Conservation (phyloP, 2,113 vertebrate genomes). For the Rutilus rutilus region DNA sequence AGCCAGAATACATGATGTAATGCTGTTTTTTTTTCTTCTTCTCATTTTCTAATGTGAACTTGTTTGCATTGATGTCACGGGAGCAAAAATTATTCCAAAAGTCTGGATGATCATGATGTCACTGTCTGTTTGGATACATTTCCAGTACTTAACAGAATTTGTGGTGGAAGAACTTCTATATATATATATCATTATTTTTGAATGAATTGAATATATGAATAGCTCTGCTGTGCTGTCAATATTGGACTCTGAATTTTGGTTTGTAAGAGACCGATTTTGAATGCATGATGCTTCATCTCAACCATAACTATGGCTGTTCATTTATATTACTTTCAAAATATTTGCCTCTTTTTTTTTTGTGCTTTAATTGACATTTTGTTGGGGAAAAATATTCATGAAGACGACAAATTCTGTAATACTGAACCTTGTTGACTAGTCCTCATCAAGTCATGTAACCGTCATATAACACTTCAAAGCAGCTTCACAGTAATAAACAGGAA, state of each 20-base stretch:
- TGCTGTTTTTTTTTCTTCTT: too few relatives aligned
- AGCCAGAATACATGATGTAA: neutral
- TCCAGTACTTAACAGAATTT: neutral
- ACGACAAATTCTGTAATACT: neutral
- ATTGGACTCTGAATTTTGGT: too few relatives aligned
- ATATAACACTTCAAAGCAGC: neutral
- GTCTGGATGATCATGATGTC: neutral
- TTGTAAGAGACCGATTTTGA: neutral
- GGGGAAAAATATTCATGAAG: neutral
- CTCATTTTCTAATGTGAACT: neutral
- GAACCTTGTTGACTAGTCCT: neutral
- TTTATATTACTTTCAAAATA: neutral
- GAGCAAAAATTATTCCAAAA: neutral
- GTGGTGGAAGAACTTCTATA: neutral
- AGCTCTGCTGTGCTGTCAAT: neutral
- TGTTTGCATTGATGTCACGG: too few relatives aligned
- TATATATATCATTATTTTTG: neutral
- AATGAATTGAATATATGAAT: neutral
- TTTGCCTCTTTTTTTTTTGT: neutral
- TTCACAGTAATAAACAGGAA: neutral
- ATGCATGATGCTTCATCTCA: neutral
- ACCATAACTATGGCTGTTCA: neutral
- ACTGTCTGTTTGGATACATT: neutral
- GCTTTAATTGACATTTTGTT: neutral
- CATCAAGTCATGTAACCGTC: neutral